Evolutionary conservation across 2,113 vertebrate genomes (phyloP).

Genomic region (Zapornia atra): DNA sequence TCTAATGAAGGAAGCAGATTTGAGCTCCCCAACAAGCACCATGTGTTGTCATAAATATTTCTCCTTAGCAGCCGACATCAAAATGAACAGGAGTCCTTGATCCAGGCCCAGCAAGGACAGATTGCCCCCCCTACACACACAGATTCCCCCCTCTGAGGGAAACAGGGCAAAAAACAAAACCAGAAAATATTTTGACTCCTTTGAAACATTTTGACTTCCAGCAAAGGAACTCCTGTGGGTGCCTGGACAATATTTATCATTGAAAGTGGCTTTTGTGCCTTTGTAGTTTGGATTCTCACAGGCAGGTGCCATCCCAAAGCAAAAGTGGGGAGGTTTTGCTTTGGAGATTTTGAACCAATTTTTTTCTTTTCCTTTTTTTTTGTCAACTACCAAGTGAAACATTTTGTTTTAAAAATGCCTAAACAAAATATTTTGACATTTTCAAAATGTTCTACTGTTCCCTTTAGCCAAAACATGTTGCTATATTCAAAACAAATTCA

Average conservation of each 20-base stretch:
- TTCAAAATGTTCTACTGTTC: constrained; percentile 61
- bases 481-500: constrained; percentile 19
- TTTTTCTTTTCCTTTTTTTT: background rate
- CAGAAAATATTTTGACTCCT: constrained; percentile 34
- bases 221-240: background rate
- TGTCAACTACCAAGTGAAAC: constrained; percentile 38
- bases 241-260: background rate
- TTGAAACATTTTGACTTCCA: constrained; percentile 16
- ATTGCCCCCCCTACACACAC: rapidly evolving
- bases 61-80: background rate
- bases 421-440: constrained; percentile 70
- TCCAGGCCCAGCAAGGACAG: background rate
- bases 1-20: background rate
- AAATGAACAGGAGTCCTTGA: background rate
- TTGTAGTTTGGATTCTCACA: background rate
- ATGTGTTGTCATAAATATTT: background rate
- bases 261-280: background rate
- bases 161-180: background rate
- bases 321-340: constrained; percentile 1
- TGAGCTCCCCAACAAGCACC: background rate
- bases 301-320: constrained; percentile 6
- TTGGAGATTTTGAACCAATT: background rate
- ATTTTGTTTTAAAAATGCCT: constrained; percentile 59
- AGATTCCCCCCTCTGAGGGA: background rate
- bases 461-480: constrained; percentile 41